These are phyloP conservation scores for Pentalonia nigronervosa DNA, from an alignment of 1,140 invertebrate genomes.

Conservation along the genomic window DNA sequence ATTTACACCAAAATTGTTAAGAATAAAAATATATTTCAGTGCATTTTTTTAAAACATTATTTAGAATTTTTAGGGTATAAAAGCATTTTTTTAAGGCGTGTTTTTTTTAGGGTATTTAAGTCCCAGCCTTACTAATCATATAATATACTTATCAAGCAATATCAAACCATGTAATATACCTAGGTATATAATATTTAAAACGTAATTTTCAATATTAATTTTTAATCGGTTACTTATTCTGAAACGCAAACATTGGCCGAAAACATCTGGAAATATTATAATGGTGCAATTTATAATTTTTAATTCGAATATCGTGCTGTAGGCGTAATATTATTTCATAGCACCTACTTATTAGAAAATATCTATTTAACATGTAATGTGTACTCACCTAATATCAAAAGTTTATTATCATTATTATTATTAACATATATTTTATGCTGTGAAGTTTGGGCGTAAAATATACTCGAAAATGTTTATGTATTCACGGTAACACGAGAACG, in stretches of 20 bases:
- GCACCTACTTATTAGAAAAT: too few species aligned
- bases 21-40: too few species aligned
- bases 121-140: too few species aligned
- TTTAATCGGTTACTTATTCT: background rate
- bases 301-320: background rate
- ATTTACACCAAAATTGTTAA: too few species aligned
- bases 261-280: background rate
- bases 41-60: too few species aligned
- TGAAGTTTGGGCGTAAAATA: conserved; percentile 32
- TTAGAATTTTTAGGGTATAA: too few species aligned
- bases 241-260: background rate
- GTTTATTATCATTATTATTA: background rate
- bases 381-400: too few species aligned
- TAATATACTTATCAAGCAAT: background rate
- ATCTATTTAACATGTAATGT: background rate
- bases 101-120: too few species aligned
- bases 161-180: background rate
- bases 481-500: conserved; percentile 48
- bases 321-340: background rate
- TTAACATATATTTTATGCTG: background rate
- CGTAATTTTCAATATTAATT: background rate
- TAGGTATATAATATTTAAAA: background rate
- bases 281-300: background rate
- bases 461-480: conserved; percentile 38
- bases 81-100: too few species aligned